These are phyloP conservation scores for Agapostemon virescens DNA, from an alignment of 2,888 invertebrate genomes.

Conservation along the genomic window DNA sequence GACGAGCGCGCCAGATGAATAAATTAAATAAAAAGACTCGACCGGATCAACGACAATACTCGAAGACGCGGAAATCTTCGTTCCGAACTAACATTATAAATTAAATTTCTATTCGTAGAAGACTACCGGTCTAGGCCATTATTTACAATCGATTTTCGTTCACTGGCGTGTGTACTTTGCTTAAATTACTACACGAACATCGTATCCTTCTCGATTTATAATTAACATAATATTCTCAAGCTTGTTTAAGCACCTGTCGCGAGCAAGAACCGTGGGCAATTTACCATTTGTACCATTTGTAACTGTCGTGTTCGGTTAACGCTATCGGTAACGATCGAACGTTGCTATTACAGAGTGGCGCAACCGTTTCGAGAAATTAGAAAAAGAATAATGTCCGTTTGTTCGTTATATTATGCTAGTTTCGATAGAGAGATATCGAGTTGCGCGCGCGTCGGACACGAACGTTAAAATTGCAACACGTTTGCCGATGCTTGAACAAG, in stretches of 20 bases:
- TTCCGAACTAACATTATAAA: conserved; percentile 10
- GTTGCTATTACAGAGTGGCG: no score
- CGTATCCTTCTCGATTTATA: conserved; percentile 32
- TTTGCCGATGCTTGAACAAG: conserved; percentile 5
- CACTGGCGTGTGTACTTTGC: neutral
- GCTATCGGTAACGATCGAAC: neutral
- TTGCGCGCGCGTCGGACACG: no score
- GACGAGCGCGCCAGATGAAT: neutral
- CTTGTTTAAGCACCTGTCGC: conserved; percentile 17
- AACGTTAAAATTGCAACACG: neutral
- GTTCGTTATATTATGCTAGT: no score
- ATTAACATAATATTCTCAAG: neutral
- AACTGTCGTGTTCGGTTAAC: neutral
- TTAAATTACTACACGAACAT: conserved; percentile 51
- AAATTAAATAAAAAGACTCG: conserved; percentile 1
- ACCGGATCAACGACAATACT: neutral
- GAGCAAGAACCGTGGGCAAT: neutral
- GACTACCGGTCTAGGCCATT: neutral
- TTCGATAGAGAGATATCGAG: no score
- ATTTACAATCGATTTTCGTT: conserved; percentile 13
- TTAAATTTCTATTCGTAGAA: conserved; percentile 5
- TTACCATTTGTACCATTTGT: no score
- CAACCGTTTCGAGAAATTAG: no score
- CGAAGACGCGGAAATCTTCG: conserved; percentile 1
- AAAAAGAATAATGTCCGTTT: no score